phyloP scores from a whole-genome alignment of 2,797 vertebrate species.

The Sebastolobus altivelis region DNA sequence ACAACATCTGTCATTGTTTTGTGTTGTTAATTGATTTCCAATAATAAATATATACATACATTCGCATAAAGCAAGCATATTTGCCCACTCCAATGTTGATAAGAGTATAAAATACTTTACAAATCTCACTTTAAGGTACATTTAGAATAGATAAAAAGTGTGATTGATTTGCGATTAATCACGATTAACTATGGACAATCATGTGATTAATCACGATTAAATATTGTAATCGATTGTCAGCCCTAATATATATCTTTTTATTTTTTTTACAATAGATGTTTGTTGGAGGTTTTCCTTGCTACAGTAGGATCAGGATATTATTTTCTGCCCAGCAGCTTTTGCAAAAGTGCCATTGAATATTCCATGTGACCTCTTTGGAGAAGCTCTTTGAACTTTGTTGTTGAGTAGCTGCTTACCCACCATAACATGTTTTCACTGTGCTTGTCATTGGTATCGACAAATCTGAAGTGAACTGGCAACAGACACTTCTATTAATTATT shows the following conservation, averaged over 20 bases:
- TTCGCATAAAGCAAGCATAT: no score
- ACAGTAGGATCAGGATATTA: neutral
- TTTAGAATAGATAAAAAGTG: no score
- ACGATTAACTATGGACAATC: no score
- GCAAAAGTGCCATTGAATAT: slow-evolving; percentile 16
- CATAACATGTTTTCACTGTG: neutral
- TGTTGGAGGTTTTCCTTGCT: slow-evolving; percentile 15
- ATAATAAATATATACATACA: no score
- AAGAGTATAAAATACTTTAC: no score
- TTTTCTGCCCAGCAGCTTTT: slow-evolving; percentile 10
- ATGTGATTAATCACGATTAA: no score
- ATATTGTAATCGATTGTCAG: no score
- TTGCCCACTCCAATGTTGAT: no score
- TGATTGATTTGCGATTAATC: no score
- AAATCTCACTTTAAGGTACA: no score
- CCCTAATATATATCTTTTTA: neutral
- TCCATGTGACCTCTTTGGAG: slow-evolving; percentile 4
- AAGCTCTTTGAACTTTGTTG: slow-evolving; percentile 14
- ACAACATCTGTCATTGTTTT: no score
- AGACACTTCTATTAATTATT: slow-evolving; percentile 26
- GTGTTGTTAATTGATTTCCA: no score
- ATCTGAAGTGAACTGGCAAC: neutral
- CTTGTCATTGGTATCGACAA: neutral
- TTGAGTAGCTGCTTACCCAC: neutral
- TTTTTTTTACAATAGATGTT: neutral